These are phyloP conservation scores for Peromyscus melanophrys DNA, from an alignment of 2,797 vertebrate species.

Conservation along the genomic window DNA sequence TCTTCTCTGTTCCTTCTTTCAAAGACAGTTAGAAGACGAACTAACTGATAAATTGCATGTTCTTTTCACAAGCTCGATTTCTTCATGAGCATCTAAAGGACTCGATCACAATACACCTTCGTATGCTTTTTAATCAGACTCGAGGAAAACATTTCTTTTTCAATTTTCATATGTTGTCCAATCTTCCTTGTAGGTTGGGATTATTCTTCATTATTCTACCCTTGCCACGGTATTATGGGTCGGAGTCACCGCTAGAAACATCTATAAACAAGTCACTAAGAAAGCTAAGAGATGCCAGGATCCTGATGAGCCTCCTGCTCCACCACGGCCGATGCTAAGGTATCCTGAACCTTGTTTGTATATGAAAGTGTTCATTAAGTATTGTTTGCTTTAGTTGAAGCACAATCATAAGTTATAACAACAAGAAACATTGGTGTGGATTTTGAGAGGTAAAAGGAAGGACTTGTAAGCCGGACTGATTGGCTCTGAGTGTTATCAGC, in stretches of 20 bases:
- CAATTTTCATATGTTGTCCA: neutral
- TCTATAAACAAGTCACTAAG: constrained; percentile 98
- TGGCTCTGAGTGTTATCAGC: neutral
- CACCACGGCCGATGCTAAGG: constrained; percentile 98
- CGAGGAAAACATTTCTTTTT: neutral
- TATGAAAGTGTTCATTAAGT: neutral
- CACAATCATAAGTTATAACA: neutral
- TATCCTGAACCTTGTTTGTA: constrained; percentile 72
- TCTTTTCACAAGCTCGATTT: fast-evolving
- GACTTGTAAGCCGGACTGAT: neutral
- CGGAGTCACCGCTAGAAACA: constrained; percentile 97
- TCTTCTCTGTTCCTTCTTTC: neutral
- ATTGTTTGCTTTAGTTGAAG: neutral
- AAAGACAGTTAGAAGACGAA: neutral
- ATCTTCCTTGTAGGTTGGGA: constrained; percentile 93
- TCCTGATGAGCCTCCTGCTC: constrained; percentile 96
- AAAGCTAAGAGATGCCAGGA: constrained; percentile 97
- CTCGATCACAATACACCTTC: neutral
- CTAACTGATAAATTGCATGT: neutral
- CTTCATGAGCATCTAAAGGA: neutral
- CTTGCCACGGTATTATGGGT: constrained; percentile 97
- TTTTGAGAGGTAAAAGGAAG: neutral
- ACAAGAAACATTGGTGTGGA: neutral
- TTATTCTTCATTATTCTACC: constrained; percentile 98
- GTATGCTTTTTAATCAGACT: neutral